Evolutionary conservation across 2,797 vertebrate genomes (phyloP).

Genomic region (Arrhamphus sclerolepis): DNA sequence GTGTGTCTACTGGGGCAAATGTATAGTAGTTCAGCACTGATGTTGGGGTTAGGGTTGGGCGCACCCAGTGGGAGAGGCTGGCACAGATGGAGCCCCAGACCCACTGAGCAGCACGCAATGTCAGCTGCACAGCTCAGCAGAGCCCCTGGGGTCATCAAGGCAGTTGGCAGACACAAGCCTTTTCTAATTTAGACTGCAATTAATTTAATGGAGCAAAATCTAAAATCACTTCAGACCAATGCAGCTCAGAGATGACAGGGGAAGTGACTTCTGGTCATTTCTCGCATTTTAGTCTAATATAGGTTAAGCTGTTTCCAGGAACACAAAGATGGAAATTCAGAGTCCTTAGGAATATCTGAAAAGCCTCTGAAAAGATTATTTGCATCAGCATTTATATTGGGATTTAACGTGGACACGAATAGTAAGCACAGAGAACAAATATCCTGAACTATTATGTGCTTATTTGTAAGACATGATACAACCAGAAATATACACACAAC

Average conservation of each 20-base stretch:
- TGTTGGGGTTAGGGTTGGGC: background rate
- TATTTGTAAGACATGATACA: too few species aligned
- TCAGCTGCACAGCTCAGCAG: constrained; percentile 73
- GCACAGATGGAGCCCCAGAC: constrained; percentile 76
- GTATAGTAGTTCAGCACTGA: constrained; percentile 17
- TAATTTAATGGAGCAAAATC: constrained; percentile 72
- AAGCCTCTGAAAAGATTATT: constrained; percentile 19
- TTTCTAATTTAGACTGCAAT: constrained; percentile 65
- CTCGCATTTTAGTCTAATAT: constrained; percentile 25
- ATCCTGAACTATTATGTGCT: too few species aligned
- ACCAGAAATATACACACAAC: too few species aligned
- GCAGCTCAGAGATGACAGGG: constrained; percentile 33
- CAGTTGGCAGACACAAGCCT: constrained; percentile 64
- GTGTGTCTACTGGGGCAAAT: background rate
- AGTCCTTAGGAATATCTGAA: constrained; percentile 15
- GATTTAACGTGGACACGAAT: too few species aligned
- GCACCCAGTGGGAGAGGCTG: constrained; percentile 67
- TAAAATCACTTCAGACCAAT: constrained; percentile 63
- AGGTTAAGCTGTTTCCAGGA: constrained; percentile 34
- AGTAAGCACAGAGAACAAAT: too few species aligned
- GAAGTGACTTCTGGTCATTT: constrained; percentile 33
- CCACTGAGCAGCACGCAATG: constrained; percentile 64
- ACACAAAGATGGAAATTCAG: constrained; percentile 8
- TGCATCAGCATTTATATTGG: background rate
- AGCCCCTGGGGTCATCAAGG: constrained; percentile 62